phyloP scores from a whole-genome alignment of 2,797 vertebrate species.

The Gymnothorax javanicus region DNA sequence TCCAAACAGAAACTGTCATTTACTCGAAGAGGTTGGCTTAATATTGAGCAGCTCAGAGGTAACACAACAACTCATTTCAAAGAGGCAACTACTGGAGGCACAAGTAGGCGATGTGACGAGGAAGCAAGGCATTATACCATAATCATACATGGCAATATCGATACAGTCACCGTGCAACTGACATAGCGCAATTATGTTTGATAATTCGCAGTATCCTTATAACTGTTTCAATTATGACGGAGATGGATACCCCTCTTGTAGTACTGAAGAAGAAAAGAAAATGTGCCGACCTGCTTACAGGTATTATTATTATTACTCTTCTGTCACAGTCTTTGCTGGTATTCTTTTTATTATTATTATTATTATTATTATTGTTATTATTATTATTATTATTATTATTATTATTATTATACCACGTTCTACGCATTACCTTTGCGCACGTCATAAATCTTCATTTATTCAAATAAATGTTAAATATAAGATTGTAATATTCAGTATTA shows the following conservation, averaged over 20 bases:
- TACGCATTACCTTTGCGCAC: background rate
- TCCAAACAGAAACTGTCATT: slow-evolving; percentile 50
- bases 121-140: slow-evolving; percentile 26
- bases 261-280: slow-evolving; percentile 87
- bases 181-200: slow-evolving; percentile 82
- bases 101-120: slow-evolving; percentile 26
- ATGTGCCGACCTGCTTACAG: slow-evolving; percentile 94
- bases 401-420: background rate
- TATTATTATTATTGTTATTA: slow-evolving; percentile 14
- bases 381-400: slow-evolving; percentile 14
- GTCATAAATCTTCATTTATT: background rate
- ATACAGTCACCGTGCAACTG: slow-evolving; percentile 43
- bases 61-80: slow-evolving; percentile 30
- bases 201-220: slow-evolving; percentile 94
- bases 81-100: slow-evolving; percentile 39
- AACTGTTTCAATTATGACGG: slow-evolving; percentile 98
- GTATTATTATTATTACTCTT: slow-evolving; percentile 68
- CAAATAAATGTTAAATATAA: background rate
- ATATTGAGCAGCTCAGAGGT: slow-evolving; percentile 44
- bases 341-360: slow-evolving; percentile 14
- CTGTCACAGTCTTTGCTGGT: no score
- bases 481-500: no score
- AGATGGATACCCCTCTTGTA: slow-evolving; percentile 88
- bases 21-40: slow-evolving; percentile 41
- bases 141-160: slow-evolving; percentile 45